Conservation (phyloP, 2,888 invertebrate genomes). For the Thelaira solivaga region DNA sequence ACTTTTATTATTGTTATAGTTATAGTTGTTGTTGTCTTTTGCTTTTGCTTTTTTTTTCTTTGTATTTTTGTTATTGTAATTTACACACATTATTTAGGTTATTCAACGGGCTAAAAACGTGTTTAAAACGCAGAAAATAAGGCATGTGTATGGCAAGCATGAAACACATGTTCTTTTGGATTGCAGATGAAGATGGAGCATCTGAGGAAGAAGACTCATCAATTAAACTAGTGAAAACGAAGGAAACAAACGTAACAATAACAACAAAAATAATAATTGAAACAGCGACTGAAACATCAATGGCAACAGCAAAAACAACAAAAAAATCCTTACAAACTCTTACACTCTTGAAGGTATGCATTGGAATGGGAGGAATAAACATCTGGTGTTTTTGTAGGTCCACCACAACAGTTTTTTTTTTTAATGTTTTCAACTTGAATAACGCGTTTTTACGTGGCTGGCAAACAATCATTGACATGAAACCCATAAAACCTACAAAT, state of each 20-base stretch:
- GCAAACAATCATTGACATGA: constrained; percentile 57
- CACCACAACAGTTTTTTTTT: no score
- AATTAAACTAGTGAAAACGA: constrained; percentile 59
- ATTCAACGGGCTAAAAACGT: constrained; percentile 59
- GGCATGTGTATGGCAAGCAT: constrained; percentile 59
- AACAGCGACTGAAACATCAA: constrained; percentile 19
- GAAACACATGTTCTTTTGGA: constrained; percentile 56
- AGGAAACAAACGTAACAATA: constrained; percentile 50
- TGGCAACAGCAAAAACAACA: constrained; percentile 28
- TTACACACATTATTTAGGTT: constrained; percentile 60
- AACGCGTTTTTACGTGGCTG: constrained; percentile 45
- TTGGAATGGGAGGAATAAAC: constrained; percentile 46
- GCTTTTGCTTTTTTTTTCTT: no score
- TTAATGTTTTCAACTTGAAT: constrained; percentile 35
- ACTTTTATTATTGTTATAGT: constrained; percentile 41
- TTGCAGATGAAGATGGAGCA: constrained; percentile 23
- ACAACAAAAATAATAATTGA: constrained; percentile 26
- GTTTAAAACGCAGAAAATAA: constrained; percentile 55
- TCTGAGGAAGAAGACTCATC: constrained; percentile 50
- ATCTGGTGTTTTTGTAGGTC: constrained; percentile 56
- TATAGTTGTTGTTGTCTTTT: constrained; percentile 3
- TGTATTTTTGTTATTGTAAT: constrained; percentile 40
- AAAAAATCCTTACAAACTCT: constrained; percentile 9
- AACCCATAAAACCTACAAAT: constrained; percentile 46
- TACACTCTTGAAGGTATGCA: no score